These are phyloP conservation scores for Menidia beryllina DNA, from an alignment of 2,113 vertebrate species.

Conservation along the genomic window DNA sequence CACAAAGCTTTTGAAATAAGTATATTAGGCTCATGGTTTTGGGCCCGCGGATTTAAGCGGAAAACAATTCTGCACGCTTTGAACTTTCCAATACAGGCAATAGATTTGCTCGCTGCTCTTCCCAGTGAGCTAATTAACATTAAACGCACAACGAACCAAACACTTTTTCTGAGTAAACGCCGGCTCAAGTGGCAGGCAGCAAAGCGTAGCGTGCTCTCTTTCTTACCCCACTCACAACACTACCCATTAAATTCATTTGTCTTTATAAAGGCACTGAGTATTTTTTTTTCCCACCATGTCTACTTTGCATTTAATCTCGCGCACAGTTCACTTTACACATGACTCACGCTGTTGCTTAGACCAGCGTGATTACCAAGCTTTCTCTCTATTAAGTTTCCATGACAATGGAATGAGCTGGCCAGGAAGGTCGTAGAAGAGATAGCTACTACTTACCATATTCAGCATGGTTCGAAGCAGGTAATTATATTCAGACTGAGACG, in stretches of 20 bases:
- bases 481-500: constrained; percentile 71
- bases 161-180: neutral
- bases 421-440: constrained; percentile 68
- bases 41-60: neutral
- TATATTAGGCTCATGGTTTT: neutral
- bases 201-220: neutral
- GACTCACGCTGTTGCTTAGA: constrained; percentile 14
- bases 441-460: constrained; percentile 76
- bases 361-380: constrained; percentile 33
- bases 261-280: constrained; percentile 1
- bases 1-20: neutral
- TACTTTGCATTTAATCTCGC: neutral
- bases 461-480: constrained; percentile 63
- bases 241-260: neutral
- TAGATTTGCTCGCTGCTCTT: neutral
- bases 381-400: constrained; percentile 63
- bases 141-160: neutral
- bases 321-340: constrained; percentile 12
- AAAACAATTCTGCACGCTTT: neutral
- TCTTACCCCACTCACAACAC: neutral
- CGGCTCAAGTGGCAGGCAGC: constrained; percentile 8
- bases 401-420: constrained; percentile 56
- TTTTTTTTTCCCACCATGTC: constrained; percentile 13
- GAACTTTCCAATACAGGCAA: neutral
- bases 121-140: constrained; percentile 15